Evolutionary conservation across 1,140 invertebrate species (phyloP), one percentile per base, ranked within the genome.

Genomic region (Diabrotica virgifera): DNA sequence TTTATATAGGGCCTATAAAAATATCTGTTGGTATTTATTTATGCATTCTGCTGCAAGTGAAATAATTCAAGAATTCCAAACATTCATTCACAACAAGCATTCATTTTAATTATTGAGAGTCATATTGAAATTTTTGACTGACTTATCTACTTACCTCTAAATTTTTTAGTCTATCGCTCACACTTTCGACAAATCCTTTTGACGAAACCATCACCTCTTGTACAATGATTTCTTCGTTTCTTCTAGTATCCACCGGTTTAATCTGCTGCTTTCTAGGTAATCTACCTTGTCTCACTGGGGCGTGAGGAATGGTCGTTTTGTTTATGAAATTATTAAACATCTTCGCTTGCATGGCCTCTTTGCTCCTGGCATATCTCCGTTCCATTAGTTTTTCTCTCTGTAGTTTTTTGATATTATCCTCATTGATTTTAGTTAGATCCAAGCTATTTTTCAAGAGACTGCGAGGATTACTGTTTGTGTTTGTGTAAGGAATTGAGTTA

Each of bases 221-320:
- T 3, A 77, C 73, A 9, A 77, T 73, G 54, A 77, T 77, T 66
- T 77, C 74, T 63, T 76, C 76, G 62, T 73, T 67, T 6, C 63
- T 62, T 36, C 75, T 70, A 56, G 73, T 65, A 36, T 58, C 59
- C 13, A 76, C 67, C 5, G 75, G 75, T 63, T 74, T 76, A 24
- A 77, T 77, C 51, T 72, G 63, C 61, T 77, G 76, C 56, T 77
- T 77, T 50, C 76, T 67, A 11, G 76, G 76, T 51, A 75, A 66
- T 46, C 76, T 62, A 7, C 64, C 56, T 64, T 74, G 65, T 10
- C 76, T 55, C n/a, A 76, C 62, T 5, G 76, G 76, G 5, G 74
- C 75, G 12, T 73, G 70, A 10, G 72, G 64, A 53, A 77, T 76
- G 13, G 73, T 77, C 0, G 76, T 76, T 62, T 74, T 72, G 60